Percentiles rank a stretch among this genome's conserved stretches.
phyloP scores from a whole-genome alignment of 2,888 invertebrate genomes.

The Himalopsyche kuldschensis region DNA sequence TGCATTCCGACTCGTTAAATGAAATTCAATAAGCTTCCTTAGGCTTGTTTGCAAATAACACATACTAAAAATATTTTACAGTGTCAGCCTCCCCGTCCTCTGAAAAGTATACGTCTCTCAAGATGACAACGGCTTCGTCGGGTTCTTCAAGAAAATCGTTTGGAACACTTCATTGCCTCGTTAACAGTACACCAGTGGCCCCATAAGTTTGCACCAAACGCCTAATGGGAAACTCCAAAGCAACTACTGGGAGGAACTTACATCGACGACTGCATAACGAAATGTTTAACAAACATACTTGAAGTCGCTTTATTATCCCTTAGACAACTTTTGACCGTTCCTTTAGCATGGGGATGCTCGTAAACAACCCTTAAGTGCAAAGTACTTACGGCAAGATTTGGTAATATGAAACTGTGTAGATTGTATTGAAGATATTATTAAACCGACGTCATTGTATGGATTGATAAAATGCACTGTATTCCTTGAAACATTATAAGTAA shows the following conservation, averaged over 20 bases:
- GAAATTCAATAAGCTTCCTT: background rate
- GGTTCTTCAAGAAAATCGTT: conserved; percentile 31
- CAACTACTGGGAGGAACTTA: conserved; percentile 9
- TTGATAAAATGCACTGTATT: background rate
- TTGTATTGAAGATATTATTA: background rate
- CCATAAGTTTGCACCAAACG: conserved; percentile 13
- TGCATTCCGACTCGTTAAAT: no score
- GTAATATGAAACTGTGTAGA: background rate
- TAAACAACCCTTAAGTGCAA: conserved; percentile 35
- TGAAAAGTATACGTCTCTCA: conserved; percentile 8
- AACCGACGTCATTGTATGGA: background rate
- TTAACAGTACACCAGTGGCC: conserved; percentile 24
- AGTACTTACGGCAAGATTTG: conserved; percentile 24
- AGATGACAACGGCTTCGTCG: conserved; percentile 23
- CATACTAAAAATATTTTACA: background rate
- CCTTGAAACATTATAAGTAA: no score
- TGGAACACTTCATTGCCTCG: conserved; percentile 39
- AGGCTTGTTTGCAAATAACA: background rate
- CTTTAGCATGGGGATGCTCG: conserved; percentile 22
- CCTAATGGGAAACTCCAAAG: background rate
- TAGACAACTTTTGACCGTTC: conserved; percentile 38
- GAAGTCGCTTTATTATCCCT: conserved; percentile 37
- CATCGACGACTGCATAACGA: conserved; percentile 23
- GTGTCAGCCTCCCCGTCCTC: background rate
- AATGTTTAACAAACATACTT: conserved; percentile 38